A percentile compares a stretch with the other conserved stretches of the same genome.
Conservation (phyloP, 2,113 vertebrate species). For the Gymnocephalus cernua region DNA sequence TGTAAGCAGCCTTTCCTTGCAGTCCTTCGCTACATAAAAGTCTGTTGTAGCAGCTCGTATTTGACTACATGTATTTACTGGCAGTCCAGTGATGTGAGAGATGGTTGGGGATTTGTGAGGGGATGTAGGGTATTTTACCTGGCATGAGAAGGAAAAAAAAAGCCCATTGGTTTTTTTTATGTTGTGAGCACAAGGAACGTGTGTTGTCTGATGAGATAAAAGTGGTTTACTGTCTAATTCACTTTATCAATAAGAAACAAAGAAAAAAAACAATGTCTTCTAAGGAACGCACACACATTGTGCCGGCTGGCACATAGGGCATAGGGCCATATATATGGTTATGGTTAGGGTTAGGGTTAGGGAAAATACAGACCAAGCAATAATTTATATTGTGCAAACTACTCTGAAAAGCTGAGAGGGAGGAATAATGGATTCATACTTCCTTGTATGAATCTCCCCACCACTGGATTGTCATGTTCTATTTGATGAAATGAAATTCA, state of each 20-base stretch:
- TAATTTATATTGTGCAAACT: neutral
- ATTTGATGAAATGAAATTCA: slow-evolving; percentile 44
- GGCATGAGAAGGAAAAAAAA: slow-evolving; percentile 19
- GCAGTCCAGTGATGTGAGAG: neutral
- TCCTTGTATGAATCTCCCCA: neutral
- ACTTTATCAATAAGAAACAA: slow-evolving; percentile 15
- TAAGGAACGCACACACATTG: neutral
- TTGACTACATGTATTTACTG: neutral
- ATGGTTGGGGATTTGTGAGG: slow-evolving; percentile 3
- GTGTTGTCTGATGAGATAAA: neutral
- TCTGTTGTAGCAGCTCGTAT: neutral
- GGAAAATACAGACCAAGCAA: neutral
- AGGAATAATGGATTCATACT: neutral
- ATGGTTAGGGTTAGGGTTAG: no score
- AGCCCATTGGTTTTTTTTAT: slow-evolving; percentile 10
- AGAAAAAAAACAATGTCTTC: slow-evolving; percentile 1
- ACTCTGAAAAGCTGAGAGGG: neutral
- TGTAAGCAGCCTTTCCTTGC: slow-evolving; percentile 86
- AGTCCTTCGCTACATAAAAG: slow-evolving; percentile 3
- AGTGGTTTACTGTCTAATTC: slow-evolving; percentile 19
- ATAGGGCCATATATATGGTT: no score
- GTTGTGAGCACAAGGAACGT: slow-evolving; percentile 13
- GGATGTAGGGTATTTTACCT: neutral
- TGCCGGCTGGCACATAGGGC: no score
- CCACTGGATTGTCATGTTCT: slow-evolving; percentile 20